Evolutionary conservation across 35 echinoderm and acorn worm species (phyloP), one percentile per base, ranked within the genome.

Genomic region (Lytechinus pictus): DNA sequence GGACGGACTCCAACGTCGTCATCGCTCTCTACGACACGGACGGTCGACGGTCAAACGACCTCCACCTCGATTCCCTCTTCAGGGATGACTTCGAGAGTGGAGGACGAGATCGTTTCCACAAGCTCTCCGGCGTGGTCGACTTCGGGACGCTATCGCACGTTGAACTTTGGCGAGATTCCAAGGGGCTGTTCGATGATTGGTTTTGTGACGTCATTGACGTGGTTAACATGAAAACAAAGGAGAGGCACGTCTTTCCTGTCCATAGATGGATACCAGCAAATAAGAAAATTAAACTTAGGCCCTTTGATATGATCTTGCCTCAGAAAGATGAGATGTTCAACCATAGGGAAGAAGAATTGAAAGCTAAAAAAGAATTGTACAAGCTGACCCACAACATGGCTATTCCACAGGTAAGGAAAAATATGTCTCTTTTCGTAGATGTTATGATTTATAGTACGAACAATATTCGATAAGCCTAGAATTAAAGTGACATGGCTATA

Each of bases 71-170:
- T 89, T 57, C 29, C 28, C 8, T 24, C 8, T 98, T 93, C 92
- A 91, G 87, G 56, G 91, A 97, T 57, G 96, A 98, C 52, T 97
- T 98, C 61, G 97, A 98, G 94, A 27, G 89, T 9, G 97, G 97
- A 4, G 54, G 53, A 27, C 54, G 52, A 14, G 86, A 98, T 52
- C 16, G 13, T 3, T 98, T 95, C 52, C 54, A 21, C 27, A 27
- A 54, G 10, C 56, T 94, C 13, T 44, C 52, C 28, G 93, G 95
- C 94, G 54, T 94, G 27, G 55, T 33, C 14, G 91, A 93, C 72
- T 96, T 97, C 71, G 97, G 97, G 8, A 86, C 28, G 5, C 28
- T 97, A 14, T 57, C 24, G 6, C 95, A 94, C 54, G 94, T 98
- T 24, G 97, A 98, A 92, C 28, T 98, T 3, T 97, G 97, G 97